Percentiles rank a stretch among this genome's conserved stretches.
phyloP scores from a whole-genome alignment of 2,113 vertebrate genomes.

The Mionectes macconnelli region DNA sequence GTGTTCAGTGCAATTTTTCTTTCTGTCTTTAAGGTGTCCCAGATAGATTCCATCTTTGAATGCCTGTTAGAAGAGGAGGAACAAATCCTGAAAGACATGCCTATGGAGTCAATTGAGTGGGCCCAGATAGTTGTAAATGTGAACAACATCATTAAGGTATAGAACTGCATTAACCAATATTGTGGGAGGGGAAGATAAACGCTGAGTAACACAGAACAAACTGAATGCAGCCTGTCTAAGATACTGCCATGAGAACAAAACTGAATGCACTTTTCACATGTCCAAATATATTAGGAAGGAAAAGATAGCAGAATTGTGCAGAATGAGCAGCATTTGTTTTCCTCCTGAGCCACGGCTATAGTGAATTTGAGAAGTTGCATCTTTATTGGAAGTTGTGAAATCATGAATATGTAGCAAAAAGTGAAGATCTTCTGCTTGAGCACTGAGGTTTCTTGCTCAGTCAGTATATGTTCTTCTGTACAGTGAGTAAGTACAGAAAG shows the following conservation, averaged over 20 bases:
- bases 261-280: not conserved
- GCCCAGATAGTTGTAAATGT: slow-evolving; percentile 84
- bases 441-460: not conserved
- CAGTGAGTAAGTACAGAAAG: not conserved
- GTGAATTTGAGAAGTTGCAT: not conserved
- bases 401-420: not conserved
- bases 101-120: slow-evolving; percentile 83
- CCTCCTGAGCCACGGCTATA: not conserved
- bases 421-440: not conserved
- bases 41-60: slow-evolving; percentile 89
- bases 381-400: not conserved
- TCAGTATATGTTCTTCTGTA: not conserved
- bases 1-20: not conserved
- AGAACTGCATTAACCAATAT: not conserved
- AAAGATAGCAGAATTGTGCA: not conserved
- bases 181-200: not conserved
- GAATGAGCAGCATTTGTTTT: not conserved
- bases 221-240: not conserved
- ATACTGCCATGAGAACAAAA: not conserved
- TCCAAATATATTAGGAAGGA: not conserved
- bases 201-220: not conserved
- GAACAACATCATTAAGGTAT: slow-evolving; percentile 91
- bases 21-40: slow-evolving; percentile 83
- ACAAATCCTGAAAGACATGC: slow-evolving; percentile 79
- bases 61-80: slow-evolving; percentile 92